phyloP scores from a whole-genome alignment of 2,113 vertebrate species.

The Rhinolophus ferrumequinum region DNA sequence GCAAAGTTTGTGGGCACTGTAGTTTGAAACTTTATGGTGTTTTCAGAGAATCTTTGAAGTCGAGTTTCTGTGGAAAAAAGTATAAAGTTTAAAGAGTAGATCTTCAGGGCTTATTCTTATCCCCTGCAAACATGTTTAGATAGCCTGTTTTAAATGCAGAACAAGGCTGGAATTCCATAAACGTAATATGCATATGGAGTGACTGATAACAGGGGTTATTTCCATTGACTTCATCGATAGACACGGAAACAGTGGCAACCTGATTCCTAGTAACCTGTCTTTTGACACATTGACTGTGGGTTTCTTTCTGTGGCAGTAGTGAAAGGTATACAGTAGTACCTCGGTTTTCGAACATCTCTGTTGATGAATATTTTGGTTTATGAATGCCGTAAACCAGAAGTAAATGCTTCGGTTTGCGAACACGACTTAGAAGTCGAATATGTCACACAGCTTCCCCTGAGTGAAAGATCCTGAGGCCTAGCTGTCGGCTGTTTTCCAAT shows the following conservation, averaged over 20 bases:
- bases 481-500: no score
- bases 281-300: background rate
- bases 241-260: background rate
- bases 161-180: background rate
- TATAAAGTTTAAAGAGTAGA: constrained; percentile 51
- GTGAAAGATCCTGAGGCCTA: no score
- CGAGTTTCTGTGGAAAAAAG: constrained; percentile 59
- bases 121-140: constrained; percentile 64
- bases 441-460: no score
- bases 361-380: no score
- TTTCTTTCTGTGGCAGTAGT: background rate
- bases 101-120: constrained; percentile 76
- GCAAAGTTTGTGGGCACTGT: constrained; percentile 43
- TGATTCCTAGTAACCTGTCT: background rate
- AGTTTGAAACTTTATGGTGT: constrained; percentile 59
- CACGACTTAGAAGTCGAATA: no score
- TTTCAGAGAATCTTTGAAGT: constrained; percentile 78
- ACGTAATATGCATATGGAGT: background rate
- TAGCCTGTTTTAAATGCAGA: constrained; percentile 66
- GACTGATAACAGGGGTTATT: background rate
- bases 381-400: no score
- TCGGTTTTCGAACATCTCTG: no score
- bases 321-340: background rate
- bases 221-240: background rate
- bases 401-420: no score